Evolutionary conservation across 2,888 invertebrate species (phyloP), one percentile per base, ranked within the genome.

Genomic region (Caenorhabditis sp.): DNA sequence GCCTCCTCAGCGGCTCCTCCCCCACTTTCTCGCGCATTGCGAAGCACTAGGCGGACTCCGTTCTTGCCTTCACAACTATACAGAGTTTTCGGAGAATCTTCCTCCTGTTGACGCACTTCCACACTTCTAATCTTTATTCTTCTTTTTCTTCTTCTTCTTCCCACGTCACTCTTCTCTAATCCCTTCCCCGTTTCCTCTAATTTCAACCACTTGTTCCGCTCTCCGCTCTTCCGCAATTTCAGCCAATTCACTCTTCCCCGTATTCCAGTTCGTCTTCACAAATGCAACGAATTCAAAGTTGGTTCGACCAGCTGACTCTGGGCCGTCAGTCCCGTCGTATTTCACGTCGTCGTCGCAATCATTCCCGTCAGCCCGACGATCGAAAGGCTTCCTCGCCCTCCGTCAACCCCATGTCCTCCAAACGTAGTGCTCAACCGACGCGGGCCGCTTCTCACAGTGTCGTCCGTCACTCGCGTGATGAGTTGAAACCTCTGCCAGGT

Each of bases 291-390:
- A 68, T 82, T 59, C 78, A 78, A 70, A 71, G 78, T 72, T 82
- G 82, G 82, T 76, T 82, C 68, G 82, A 82, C 71, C 82, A 82
- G 70, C 68, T 82, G 58, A 75, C 79, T n/a, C 63, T 81, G 37
- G 68, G 78, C 32, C 79, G 79, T 30, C 70, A 77, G 46, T 62
- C 78, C 35, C 73, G 81, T 39, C 65, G 79, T n/a, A 41, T 53
- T 22, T 63, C 71, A 37, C 58, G 76, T 32, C 63, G 73, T 17
- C 73, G 73, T 52, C 76, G 76, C 53, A 65, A 63, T 48, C 59
- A 59, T 39, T 74, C 74, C 52, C 53, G 65, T 37, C 61, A 56
- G 50, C 46, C 62, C 22, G 62, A 61, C 55, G 62, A 71, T 56
- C 71, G 62, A 26, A 68, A 68, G 27, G 59, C 68, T 9, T 68